Percentiles rank a stretch among this genome's conserved stretches.
Conservation (phyloP, 2,888 invertebrate species). For the Callinectes sapidus region DNA sequence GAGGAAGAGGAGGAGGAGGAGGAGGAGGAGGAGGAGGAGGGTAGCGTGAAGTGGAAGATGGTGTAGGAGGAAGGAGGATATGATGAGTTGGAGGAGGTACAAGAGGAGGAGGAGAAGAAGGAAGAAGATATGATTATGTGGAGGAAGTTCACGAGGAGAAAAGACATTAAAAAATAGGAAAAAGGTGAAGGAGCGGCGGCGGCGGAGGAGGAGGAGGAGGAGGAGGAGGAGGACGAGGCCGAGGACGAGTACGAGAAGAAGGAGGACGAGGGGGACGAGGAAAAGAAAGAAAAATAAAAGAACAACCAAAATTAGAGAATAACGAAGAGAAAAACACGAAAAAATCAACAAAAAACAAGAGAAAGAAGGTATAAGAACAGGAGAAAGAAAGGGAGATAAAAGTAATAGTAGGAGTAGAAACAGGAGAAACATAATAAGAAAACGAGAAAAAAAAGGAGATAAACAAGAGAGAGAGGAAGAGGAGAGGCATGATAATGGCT, state of each 20-base stretch:
- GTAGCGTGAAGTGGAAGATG: not conserved
- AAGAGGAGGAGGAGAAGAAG: not conserved
- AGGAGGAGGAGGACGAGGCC: not conserved
- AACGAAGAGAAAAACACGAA: not conserved
- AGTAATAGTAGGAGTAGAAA: not conserved
- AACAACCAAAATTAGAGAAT: not conserved
- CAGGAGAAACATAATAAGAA: not conserved
- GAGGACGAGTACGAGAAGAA: not conserved
- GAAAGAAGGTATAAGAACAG: not conserved
- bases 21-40: not conserved
- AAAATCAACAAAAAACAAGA: not conserved
- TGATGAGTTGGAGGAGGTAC: conserved; percentile 23
- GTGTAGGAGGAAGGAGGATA: conserved; percentile 13
- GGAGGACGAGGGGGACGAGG: not conserved
- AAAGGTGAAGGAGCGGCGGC: not conserved
- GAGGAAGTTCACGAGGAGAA: conserved; percentile 25
- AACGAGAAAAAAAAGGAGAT: not conserved
- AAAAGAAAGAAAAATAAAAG: not conserved
- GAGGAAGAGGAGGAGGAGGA: not conserved
- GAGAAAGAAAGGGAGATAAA: not conserved
- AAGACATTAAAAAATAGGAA: not conserved
- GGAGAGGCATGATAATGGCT: not conserved
- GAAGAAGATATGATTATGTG: conserved; percentile 14
- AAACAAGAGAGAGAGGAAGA: not conserved
- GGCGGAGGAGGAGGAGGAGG: not conserved